Conservation (phyloP, 2,113 vertebrate genomes). For the Redunca redunca region DNA sequence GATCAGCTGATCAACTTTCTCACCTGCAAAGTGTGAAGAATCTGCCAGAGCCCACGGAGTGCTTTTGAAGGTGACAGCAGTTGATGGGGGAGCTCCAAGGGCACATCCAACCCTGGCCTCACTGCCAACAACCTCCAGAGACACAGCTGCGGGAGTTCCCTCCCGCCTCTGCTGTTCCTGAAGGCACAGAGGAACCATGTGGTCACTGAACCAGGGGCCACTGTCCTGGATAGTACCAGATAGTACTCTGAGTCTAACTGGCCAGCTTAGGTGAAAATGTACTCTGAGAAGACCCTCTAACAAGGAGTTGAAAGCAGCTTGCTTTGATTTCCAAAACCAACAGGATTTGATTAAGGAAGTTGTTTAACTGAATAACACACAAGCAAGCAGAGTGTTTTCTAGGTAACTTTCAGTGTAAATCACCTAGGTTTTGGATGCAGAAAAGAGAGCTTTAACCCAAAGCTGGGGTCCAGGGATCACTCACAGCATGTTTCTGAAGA, state of each 20-base stretch:
- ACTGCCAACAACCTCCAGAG: neutral
- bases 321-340: neutral
- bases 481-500: neutral
- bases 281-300: neutral
- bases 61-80: neutral
- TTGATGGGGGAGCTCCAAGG: neutral
- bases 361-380: neutral
- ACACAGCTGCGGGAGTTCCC: neutral
- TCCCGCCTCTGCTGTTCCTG: neutral
- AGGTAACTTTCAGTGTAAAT: neutral
- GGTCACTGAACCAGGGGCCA: neutral
- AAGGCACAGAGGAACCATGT: neutral
- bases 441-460: neutral
- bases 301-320: neutral
- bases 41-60: neutral
- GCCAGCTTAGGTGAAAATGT: neutral
- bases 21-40: neutral
- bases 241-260: neutral
- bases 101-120: accelerated
- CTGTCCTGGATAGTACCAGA: neutral
- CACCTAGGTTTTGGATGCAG: neutral
- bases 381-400: neutral
- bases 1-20: neutral
- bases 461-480: neutral
- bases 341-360: neutral